Evolutionary conservation across 1,140 invertebrate species (phyloP), one percentile per base, ranked within the genome.

Genomic region (Diplogasteroides magnus): DNA sequence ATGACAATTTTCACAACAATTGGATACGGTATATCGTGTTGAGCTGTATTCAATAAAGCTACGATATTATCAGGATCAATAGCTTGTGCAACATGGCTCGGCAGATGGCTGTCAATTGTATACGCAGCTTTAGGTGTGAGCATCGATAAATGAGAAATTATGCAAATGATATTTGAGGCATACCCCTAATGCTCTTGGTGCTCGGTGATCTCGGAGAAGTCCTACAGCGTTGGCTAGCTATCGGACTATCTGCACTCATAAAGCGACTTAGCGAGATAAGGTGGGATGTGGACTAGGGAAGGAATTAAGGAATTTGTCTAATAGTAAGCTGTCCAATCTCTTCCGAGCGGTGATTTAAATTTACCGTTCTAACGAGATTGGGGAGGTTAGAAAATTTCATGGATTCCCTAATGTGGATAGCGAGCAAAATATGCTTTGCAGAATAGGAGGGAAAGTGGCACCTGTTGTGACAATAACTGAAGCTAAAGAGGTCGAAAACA

Each of bases 141-240:
- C n/a, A n/a, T n/a, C n/a, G n/a, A n/a, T n/a, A n/a, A n/a, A n/a
- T n/a, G n/a, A n/a, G n/a, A n/a, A n/a, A n/a, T n/a, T n/a, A n/a
- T n/a, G n/a, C n/a, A n/a, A n/a, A n/a, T n/a, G n/a, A n/a, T n/a
- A n/a, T n/a, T n/a, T n/a, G n/a, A n/a, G n/a, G n/a, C n/a, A n/a
- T 71, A 19, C 69, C 69, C 1, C 56, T 71, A 15, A 71, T 71
- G 69, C 58, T 71, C 2, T 63, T 71, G 0, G 69, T 71, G n/a
- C 62, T 71, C n/a, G 69, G 69, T 11, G 69, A 71, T 31, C 65
- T 71, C 1, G 69, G 69, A n/a, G 69, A 71, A 66, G 57, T 63
- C 29, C 67, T 71, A n/a, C 69, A 71, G 57, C n/a, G n/a, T n/a
- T n/a, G n/a, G n/a, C n/a, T n/a, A n/a, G n/a, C n/a, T n/a, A n/a